phyloP scores from a whole-genome alignment of 2,797 vertebrate species.

The Danionella dracula region DNA sequence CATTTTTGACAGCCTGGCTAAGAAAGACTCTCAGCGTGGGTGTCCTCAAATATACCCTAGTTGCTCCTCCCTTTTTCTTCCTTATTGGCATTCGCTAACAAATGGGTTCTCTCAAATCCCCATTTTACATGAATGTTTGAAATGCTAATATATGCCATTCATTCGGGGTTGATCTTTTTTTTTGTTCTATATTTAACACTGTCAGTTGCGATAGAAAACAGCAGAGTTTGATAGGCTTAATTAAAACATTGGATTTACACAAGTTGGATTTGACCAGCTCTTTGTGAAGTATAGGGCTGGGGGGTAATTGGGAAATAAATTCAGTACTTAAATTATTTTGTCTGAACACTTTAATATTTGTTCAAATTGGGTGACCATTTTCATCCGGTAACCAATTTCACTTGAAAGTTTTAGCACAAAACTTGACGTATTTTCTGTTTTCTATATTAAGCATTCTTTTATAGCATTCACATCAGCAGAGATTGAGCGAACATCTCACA shows the following conservation, averaged over 20 bases:
- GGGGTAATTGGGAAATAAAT: too few species aligned
- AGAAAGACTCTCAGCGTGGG: slow-evolving; percentile 52
- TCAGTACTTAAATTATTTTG: too few species aligned
- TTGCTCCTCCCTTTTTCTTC: slow-evolving; percentile 11
- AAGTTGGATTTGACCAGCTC: too few species aligned
- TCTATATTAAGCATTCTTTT: too few species aligned
- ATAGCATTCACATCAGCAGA: too few species aligned
- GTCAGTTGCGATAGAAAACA: not conserved
- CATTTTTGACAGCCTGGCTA: slow-evolving; percentile 63
- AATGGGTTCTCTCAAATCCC: not conserved
- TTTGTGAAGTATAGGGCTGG: too few species aligned
- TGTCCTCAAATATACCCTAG: slow-evolving; percentile 38
- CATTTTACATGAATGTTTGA: not conserved
- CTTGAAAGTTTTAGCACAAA: too few species aligned
- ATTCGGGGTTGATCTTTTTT: not conserved
- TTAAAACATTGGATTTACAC: not conserved
- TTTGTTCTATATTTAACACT: not conserved
- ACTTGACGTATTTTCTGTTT: too few species aligned
- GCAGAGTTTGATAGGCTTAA: not conserved
- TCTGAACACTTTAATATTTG: too few species aligned
- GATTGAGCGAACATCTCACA: too few species aligned
- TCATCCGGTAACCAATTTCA: too few species aligned
- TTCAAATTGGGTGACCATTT: too few species aligned
- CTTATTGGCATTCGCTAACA: not conserved
- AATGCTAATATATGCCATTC: not conserved